Percentiles rank a stretch among this genome's conserved stretches.
Evolutionary conservation across 2,113 vertebrate genomes (phyloP).

Genomic region (Pterocles burchelli): DNA sequence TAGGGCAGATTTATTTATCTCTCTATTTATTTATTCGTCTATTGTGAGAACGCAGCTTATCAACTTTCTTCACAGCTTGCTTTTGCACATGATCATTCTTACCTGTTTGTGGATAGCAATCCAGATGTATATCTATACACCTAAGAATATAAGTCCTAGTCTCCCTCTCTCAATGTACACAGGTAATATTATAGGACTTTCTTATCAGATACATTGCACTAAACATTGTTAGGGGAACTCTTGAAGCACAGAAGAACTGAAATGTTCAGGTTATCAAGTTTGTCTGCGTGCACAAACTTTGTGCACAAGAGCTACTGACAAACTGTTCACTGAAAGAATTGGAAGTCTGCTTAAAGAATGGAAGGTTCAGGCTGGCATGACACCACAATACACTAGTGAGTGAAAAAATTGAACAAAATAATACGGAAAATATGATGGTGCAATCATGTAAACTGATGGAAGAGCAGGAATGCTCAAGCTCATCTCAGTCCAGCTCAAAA

Average conservation of each 20-base stretch:
- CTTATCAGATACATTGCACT: not conserved
- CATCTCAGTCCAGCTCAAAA: not conserved
- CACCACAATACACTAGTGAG: not conserved
- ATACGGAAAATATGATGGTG: not conserved
- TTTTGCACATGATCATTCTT: not conserved
- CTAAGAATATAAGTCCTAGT: not conserved
- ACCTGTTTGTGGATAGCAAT: not conserved
- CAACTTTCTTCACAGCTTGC: not conserved
- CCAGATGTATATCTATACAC: not conserved
- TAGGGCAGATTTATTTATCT: not conserved
- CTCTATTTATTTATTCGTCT: not conserved
- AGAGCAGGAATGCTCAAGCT: not conserved
- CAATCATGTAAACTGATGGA: not conserved
- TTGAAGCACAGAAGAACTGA: not conserved
- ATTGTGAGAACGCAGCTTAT: not conserved
- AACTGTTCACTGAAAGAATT: not conserved
- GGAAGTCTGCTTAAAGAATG: not conserved
- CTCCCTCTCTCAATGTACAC: not conserved
- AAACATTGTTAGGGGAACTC: not conserved
- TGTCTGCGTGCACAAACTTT: not conserved
- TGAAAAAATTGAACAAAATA: not conserved
- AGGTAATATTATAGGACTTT: not conserved
- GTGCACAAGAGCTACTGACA: not conserved
- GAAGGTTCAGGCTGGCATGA: not conserved
- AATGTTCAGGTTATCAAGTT: not conserved